Conservation (phyloP, 2,888 invertebrate species). For the Coelopa pilipes region DNA sequence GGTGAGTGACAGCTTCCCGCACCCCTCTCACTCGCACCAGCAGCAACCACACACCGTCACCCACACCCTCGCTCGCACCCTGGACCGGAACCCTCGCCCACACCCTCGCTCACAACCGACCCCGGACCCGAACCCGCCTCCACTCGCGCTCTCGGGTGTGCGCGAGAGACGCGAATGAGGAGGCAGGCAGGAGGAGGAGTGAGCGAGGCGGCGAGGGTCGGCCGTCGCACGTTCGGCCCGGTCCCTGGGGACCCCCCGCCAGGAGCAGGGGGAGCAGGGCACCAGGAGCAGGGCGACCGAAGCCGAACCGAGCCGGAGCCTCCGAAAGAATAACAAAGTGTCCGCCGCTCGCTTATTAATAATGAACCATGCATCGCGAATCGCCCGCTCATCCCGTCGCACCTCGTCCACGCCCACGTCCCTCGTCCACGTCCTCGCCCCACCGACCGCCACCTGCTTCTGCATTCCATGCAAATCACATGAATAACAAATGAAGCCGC, state of each 20-base stretch:
- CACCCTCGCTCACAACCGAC: too few relatives aligned
- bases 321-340: background rate
- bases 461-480: constrained; percentile 11
- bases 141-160: too few relatives aligned
- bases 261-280: too few relatives aligned
- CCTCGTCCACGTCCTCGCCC: background rate
- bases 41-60: too few relatives aligned
- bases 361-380: constrained; percentile 4
- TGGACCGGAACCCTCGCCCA: background rate
- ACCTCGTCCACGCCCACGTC: background rate
- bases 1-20: constrained; percentile 65
- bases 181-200: too few relatives aligned
- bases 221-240: too few relatives aligned
- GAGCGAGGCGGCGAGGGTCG: too few relatives aligned
- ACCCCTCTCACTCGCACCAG: background rate
- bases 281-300: too few relatives aligned
- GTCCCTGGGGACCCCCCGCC: too few relatives aligned
- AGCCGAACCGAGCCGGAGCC: too few relatives aligned
- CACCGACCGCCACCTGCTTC: background rate
- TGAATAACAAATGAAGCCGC: constrained; percentile 12
- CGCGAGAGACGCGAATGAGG: too few relatives aligned
- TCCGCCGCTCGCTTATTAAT: constrained; percentile 5
- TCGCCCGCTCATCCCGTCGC: background rate
- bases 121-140: too few relatives aligned
- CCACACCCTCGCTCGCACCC: background rate